Percentiles rank a stretch among this genome's conserved stretches.
These are phyloP conservation scores for Gymnocephalus cernua DNA, from an alignment of 2,113 vertebrate species.

Conservation along the genomic window DNA sequence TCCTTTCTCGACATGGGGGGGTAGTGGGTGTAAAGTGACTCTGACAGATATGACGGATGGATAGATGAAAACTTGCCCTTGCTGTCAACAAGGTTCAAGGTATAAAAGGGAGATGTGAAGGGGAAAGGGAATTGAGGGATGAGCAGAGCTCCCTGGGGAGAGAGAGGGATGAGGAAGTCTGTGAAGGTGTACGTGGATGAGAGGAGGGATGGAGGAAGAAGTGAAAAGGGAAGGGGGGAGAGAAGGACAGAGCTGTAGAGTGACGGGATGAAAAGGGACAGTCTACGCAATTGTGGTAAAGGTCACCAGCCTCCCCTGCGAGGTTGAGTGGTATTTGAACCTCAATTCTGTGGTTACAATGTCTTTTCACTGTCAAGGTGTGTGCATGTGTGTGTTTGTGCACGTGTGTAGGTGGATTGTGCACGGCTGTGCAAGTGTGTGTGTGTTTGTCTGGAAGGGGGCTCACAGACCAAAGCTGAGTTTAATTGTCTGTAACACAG, in stretches of 20 bases:
- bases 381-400: constrained; percentile 16
- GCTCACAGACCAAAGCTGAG: constrained; percentile 53
- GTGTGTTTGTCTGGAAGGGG: constrained; percentile 50
- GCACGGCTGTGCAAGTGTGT: constrained; percentile 27
- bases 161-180: constrained; percentile 54
- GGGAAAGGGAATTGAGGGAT: constrained; percentile 55
- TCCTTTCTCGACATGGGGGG: constrained; percentile 40
- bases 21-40: constrained; percentile 52
- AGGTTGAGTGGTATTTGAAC: constrained; percentile 84
- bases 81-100: constrained; percentile 73
- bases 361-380: constrained; percentile 47
- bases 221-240: constrained; percentile 7
- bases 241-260: constrained; percentile 47
- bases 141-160: constrained; percentile 63
- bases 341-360: constrained; percentile 70
- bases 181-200: constrained; percentile 67
- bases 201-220: constrained; percentile 52
- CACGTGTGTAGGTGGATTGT: constrained; percentile 11
- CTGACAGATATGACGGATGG: constrained; percentile 70
- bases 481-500: constrained; percentile 81
- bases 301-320: constrained; percentile 81
- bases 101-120: constrained; percentile 67
- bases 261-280: constrained; percentile 71
- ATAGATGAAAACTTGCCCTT: constrained; percentile 68
- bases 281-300: constrained; percentile 74